These are phyloP conservation scores for Acanthornis magna DNA, from an alignment of 2,797 vertebrate genomes.

Conservation along the genomic window DNA sequence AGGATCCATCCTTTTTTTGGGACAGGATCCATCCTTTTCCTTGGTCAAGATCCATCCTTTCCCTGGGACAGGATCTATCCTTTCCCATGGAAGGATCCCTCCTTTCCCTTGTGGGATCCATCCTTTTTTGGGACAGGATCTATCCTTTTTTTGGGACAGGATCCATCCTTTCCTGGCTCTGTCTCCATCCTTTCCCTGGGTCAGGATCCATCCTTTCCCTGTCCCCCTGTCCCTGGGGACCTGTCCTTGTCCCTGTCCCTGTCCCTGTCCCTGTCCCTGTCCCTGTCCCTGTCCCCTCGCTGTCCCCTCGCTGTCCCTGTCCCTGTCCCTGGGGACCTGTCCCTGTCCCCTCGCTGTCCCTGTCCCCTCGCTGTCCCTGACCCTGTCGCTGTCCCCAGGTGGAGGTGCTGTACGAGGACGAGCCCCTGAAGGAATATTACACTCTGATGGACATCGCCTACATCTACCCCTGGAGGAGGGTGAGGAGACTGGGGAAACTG, in stretches of 20 bases:
- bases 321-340: no score
- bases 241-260: no score
- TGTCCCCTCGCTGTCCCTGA: neutral
- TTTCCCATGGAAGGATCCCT: no score
- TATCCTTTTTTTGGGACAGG: accelerated
- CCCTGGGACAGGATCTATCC: no score
- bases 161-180: no score
- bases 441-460: slow-evolving; percentile 99
- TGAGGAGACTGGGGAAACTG: slow-evolving; percentile 59
- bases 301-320: no score
- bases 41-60: neutral
- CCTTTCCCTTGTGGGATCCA: neutral
- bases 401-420: slow-evolving; percentile 95
- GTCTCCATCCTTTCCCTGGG: no score
- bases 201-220: neutral
- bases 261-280: no score
- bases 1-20: no score
- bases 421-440: slow-evolving; percentile 97
- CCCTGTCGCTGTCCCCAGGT: slow-evolving; percentile 74
- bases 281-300: no score
- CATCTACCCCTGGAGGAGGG: slow-evolving; percentile 97
- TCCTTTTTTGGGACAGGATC: neutral
- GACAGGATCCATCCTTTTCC: neutral
- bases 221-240: no score
- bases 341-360: no score